phyloP scores from a whole-genome alignment of 2,797 vertebrate genomes.

The Mareca penelope region DNA sequence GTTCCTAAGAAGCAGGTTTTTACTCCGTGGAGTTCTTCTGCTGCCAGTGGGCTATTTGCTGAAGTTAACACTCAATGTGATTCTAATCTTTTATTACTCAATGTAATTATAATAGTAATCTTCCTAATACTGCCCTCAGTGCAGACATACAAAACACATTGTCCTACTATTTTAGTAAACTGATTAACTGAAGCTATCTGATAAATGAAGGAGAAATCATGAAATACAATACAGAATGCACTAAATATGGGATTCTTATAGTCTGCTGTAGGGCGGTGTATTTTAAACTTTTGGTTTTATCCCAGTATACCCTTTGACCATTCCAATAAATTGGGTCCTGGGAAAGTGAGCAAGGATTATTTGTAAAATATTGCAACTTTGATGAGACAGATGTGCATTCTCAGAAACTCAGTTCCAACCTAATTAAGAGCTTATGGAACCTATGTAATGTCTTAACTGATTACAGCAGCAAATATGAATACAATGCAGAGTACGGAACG shows the following conservation, averaged over 20 bases:
- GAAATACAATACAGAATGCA: neutral
- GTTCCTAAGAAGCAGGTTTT: neutral
- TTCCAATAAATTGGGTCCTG: neutral
- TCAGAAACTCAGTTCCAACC: neutral
- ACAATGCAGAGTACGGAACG: rapidly evolving
- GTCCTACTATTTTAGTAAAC: neutral
- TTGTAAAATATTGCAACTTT: neutral
- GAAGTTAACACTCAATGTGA: neutral
- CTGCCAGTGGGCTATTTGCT: neutral
- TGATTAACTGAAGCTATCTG: neutral
- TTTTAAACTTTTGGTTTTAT: neutral
- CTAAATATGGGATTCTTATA: neutral
- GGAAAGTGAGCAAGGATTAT: neutral
- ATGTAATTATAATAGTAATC: neutral
- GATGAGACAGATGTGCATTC: neutral
- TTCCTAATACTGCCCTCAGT: neutral
- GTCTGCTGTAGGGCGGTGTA: neutral
- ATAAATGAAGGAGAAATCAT: neutral
- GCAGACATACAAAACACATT: neutral
- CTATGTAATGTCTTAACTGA: neutral
- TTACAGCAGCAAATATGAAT: neutral
- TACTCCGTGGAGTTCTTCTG: neutral
- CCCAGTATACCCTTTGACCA: neutral
- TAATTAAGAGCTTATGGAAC: neutral
- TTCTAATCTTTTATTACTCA: neutral